These are phyloP conservation scores for Prunella fulvescens DNA, from an alignment of 2,113 vertebrate species.

Conservation along the genomic window DNA sequence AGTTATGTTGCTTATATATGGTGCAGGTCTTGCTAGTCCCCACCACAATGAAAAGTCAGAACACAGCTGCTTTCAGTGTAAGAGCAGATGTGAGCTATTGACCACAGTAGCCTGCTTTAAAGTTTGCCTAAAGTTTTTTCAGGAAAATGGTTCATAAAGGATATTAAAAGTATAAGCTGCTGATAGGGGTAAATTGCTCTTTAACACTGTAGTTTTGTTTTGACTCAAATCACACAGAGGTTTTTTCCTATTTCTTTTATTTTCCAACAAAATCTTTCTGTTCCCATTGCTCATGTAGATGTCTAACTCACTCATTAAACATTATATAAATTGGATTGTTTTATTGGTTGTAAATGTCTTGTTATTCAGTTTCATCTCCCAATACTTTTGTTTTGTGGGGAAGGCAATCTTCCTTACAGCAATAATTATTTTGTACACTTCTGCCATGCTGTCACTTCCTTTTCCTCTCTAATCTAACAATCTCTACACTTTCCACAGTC, in stretches of 20 bases:
- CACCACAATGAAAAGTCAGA: not conserved
- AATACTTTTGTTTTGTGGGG: not conserved
- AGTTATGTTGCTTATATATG: not conserved
- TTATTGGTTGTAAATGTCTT: constrained; percentile 5
- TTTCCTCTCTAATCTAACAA: not conserved
- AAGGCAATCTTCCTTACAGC: not conserved
- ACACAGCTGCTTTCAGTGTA: not conserved
- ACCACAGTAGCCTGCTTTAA: not conserved
- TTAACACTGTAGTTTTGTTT: not conserved
- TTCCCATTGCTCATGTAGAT: not conserved
- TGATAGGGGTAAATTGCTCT: not conserved
- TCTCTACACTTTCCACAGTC: not conserved
- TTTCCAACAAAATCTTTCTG: not conserved
- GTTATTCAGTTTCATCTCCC: not conserved
- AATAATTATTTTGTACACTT: not conserved
- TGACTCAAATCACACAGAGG: not conserved
- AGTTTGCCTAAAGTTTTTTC: not conserved
- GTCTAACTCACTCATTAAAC: not conserved
- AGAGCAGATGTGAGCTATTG: not conserved
- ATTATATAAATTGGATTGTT: not conserved
- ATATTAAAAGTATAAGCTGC: not conserved
- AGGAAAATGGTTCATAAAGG: not conserved
- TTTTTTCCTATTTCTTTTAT: not conserved
- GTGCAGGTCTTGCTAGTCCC: not conserved
- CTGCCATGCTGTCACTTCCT: not conserved